Base-by-base conservation (phyloP, 92 coral and sea anemone genomes). In the Heteractis magnifica region DNA sequence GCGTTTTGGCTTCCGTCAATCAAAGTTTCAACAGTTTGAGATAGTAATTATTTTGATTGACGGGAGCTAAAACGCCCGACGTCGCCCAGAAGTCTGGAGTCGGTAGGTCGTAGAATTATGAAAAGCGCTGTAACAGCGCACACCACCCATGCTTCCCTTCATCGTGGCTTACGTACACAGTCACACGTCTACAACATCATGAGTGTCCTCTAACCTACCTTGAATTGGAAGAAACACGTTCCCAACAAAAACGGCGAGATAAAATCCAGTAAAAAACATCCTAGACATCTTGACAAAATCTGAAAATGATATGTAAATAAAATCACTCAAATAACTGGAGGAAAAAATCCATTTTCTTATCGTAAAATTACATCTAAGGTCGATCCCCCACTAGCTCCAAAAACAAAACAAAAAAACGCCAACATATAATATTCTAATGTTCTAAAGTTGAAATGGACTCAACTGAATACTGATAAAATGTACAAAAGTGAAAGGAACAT, bases 301-400 rank as follows among this genome's bases (percentile, higher is more conserved):
- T 80, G 76, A 65, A 65, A 80, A 62, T 62, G 34, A 62, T n/a
- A 18, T 9, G 20, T 62, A 62, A 62, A 62, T 62, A 62, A 18
- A 62, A 18, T 62, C 70, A 18, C 70, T 62, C 70, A 18, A 62
- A 62, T 62, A 9, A 62, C n/a, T 53, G 1, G 81, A 65, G 6
- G 83, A 65, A 80, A 80, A 80, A 65, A 62, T 50, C 76, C 62
- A 65, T 80, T 65, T 19, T 64, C 62, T 80, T 80, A 80, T 80
- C 83, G n/a, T 9, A 13, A 56, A 44, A 65, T 78, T 75, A 80
- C 83, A 75, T 65, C 56, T 59, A 14, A 18, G 6, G 6, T 18
- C 49, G 83, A 34, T 10, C 19, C 55, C 83, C 75, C 83, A 51
- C 83, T 15, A 65, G 16, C 51, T 48, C 52, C 16, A 65, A 80